A percentile compares a stretch with the other conserved stretches of the same genome.
Evolutionary conservation across 2,113 vertebrate genomes (phyloP).

Genomic region (Oenanthe oenanthe): DNA sequence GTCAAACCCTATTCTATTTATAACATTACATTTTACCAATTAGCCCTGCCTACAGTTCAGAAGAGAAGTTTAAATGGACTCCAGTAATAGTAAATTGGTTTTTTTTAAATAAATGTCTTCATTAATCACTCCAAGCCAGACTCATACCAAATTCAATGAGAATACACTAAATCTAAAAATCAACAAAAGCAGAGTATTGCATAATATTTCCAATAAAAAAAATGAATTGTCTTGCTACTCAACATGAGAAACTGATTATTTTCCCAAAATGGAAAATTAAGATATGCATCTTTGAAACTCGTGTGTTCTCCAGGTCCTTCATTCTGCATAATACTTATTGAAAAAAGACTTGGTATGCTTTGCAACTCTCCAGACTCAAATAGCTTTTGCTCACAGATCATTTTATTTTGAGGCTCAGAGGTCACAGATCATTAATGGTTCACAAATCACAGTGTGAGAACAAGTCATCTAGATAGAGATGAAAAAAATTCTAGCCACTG

Average conservation of each 20-base stretch:
- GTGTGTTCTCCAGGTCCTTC: background rate
- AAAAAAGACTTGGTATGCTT: background rate
- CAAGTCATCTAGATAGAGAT: background rate
- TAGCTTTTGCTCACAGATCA: background rate
- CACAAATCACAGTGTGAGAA: background rate
- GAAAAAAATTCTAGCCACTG: background rate
- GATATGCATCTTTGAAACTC: background rate
- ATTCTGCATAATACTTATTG: background rate
- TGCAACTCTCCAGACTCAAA: background rate
- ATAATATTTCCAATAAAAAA: background rate
- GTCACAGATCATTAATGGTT: background rate
- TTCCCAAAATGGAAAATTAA: background rate
- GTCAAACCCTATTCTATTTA: background rate
- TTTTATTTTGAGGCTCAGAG: background rate
- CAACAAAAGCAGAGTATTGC: background rate
- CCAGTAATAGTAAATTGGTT: background rate
- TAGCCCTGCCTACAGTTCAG: background rate
- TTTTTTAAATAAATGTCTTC: background rate
- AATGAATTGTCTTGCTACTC: background rate
- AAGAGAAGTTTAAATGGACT: background rate
- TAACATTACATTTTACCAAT: constrained; percentile 7
- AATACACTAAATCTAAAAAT: background rate
- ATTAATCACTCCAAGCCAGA: background rate
- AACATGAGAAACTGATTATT: background rate
- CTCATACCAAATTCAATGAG: background rate